Conservation (phyloP, 2,888 invertebrate species). For the Rugalucina vietnamica region DNA sequence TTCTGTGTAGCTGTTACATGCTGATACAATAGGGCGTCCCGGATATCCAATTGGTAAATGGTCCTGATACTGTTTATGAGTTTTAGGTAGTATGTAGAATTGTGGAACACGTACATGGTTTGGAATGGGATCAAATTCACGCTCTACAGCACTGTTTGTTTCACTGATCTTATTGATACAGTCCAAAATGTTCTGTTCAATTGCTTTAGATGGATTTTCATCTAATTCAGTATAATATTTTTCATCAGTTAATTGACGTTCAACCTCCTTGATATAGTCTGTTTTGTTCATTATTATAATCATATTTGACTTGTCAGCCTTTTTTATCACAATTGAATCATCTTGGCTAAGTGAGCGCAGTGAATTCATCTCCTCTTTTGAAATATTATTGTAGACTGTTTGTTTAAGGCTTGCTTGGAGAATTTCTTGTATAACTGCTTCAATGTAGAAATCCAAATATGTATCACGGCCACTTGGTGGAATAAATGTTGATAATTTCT, state of each 20-base stretch:
- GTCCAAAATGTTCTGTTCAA: not conserved
- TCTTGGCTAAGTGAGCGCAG: not conserved
- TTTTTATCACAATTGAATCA: conserved; percentile 8
- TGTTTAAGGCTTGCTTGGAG: not conserved
- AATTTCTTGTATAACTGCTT: conserved; percentile 2
- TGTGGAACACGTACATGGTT: not conserved
- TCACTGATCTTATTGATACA: not conserved
- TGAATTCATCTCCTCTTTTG: not conserved
- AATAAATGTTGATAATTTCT: conserved; percentile 6
- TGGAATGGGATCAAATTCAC: not conserved
- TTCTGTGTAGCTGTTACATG: not conserved
- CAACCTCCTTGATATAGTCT: not conserved
- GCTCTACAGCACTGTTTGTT: not conserved
- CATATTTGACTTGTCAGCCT: conserved; percentile 20
- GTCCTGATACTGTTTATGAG: not conserved
- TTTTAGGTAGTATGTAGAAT: not conserved
- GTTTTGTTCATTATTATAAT: conserved; percentile 3
- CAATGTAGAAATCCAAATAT: conserved; percentile 28
- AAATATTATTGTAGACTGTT: not conserved
- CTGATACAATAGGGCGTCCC: not conserved
- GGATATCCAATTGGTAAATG: not conserved
- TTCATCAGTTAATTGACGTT: not conserved
- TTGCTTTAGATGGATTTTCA: not conserved
- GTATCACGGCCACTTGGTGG: conserved; percentile 11
- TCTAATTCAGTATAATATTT: not conserved